Percentiles rank a stretch among this genome's conserved stretches.
Evolutionary conservation across 2,113 vertebrate species (phyloP).

Genomic region (Hipposideros armiger): DNA sequence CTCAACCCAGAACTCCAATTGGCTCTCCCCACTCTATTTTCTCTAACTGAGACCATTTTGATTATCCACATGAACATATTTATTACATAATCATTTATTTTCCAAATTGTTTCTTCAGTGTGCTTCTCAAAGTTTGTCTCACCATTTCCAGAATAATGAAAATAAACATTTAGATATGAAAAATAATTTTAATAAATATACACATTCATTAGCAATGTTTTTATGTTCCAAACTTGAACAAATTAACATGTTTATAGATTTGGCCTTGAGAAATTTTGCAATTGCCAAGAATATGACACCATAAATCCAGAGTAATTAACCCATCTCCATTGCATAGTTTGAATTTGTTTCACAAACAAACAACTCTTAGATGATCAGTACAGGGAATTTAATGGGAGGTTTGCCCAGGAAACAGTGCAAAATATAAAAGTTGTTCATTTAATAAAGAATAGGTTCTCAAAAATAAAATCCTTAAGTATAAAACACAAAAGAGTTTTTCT

Average conservation of each 20-base stretch:
- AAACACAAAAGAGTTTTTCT: neutral
- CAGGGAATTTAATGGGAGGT: neutral
- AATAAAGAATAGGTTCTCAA: neutral
- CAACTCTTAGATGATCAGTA: neutral
- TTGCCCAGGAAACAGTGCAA: neutral
- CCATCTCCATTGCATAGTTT: neutral
- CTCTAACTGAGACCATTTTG: neutral
- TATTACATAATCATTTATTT: neutral
- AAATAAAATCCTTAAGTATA: neutral
- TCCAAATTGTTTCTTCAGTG: neutral
- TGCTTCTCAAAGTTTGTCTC: neutral
- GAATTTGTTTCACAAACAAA: constrained; percentile 62
- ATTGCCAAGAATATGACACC: constrained; percentile 36
- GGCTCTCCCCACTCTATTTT: neutral
- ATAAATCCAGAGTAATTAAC: neutral
- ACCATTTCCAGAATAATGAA: neutral
- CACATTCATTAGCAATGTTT: constrained; percentile 20
- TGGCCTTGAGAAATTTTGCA: constrained; percentile 52
- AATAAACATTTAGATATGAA: neutral
- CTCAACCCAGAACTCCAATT: neutral
- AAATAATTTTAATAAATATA: constrained; percentile 46
- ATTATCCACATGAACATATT: constrained; percentile 35
- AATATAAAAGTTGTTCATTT: neutral
- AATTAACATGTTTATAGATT: constrained; percentile 55
- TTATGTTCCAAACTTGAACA: constrained; percentile 42